Base-by-base conservation (phyloP, 2,797 vertebrate genomes). In the Typhlichthys subterraneus region DNA sequence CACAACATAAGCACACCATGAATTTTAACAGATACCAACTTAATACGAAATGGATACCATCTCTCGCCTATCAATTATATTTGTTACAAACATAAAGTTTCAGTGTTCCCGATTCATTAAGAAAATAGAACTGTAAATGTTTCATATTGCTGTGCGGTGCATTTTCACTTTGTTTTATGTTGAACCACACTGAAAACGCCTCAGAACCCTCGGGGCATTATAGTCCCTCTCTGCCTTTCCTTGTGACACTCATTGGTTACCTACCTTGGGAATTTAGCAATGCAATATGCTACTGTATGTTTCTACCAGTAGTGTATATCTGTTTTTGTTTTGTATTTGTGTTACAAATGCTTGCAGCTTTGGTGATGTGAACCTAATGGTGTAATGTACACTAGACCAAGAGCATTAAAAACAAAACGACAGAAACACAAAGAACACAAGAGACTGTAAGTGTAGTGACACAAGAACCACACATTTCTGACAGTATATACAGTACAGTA, bases 221-320 rank as follows among this genome's bases (percentile, higher is more conserved):
- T 8, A 12, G 63, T 64, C 19, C 42, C 53, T 72, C 60, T 60
- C 59, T 69, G 62, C 65, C 70, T 70, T 69, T 69, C 58, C 50
- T 19, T 70, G 57, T 72, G 62, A 55, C 45, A 47, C 53, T 61
- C 48, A 45, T 29, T 48, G 45, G 74, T 42, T 45, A 57, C 59
- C 52, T 57, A 5, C 10, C 15, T 55, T 45, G 70, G 78, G 75
- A 77, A 84, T 81, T 84, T 73, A 45, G 23, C 48, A 15, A 46
- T n/a, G 23, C 50, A 64, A 62, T 51, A 66, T 67, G 55, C 60
- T 65, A 42, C 23, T 29, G 23, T 29, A 29, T 69, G 61, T 77
- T 80, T 70, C 8, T 54, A 7, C 48, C 29, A 38, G 23, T 52
- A 51, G 15, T 54, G 13, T 58, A 12, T 62, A 19, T 64, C 19